Percentiles rank a stretch among this genome's conserved stretches.
Conservation (phyloP, 2,797 vertebrate genomes). For the Pristis pectinata region DNA sequence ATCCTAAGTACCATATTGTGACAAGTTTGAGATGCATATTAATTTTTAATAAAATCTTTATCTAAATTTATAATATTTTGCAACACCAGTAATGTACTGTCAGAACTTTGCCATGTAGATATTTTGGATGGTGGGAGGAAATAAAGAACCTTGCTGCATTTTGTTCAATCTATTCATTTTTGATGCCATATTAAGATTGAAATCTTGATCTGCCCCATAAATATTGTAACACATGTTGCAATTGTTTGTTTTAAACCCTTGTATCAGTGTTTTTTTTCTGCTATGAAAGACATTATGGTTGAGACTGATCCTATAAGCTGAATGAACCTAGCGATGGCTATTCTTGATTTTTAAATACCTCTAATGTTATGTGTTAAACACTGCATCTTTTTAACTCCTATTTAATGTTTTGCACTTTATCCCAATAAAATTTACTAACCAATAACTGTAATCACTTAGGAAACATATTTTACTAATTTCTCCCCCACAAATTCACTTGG, state of each 20-base stretch:
- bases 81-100: not conserved
- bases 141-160: conserved; percentile 3
- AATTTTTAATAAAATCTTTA: not conserved
- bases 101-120: not conserved
- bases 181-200: not conserved
- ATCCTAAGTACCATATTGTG: not conserved
- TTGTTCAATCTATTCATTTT: not conserved
- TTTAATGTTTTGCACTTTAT: too few species aligned
- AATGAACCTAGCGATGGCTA: not conserved
- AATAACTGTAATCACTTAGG: too few species aligned
- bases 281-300: not conserved
- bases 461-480: too few species aligned
- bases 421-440: too few species aligned
- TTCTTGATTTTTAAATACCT: not conserved
- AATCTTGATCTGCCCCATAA: not conserved
- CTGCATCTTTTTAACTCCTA: too few species aligned
- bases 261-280: not conserved
- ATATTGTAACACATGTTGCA: too few species aligned
- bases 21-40: not conserved
- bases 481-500: too few species aligned
- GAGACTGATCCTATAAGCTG: too few species aligned
- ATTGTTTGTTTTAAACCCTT: too few species aligned
- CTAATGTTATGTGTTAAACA: not conserved
- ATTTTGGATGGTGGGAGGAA: not conserved
- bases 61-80: not conserved